These are phyloP conservation scores for Oscheius onirici DNA, from an alignment of 2,888 invertebrate genomes.

Conservation along the genomic window DNA sequence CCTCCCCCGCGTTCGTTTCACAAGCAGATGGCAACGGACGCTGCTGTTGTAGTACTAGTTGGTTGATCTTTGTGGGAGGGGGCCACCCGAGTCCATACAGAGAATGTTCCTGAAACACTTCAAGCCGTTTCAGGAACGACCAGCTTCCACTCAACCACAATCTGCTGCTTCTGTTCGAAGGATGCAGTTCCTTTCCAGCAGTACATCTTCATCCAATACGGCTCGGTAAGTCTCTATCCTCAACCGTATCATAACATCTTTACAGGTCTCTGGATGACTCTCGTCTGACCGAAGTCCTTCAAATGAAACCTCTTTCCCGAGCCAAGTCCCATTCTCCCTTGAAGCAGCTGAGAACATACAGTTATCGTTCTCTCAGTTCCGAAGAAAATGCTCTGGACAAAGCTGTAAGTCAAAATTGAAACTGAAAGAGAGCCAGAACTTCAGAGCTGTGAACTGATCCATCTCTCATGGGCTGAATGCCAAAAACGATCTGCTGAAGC, in stretches of 20 bases:
- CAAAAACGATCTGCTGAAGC: constrained; percentile 30
- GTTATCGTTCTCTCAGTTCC: constrained; percentile 49
- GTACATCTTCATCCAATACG: constrained; percentile 1
- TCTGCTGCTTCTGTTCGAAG: constrained; percentile 24
- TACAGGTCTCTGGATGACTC: constrained; percentile 46
- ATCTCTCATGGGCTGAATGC: constrained; percentile 43
- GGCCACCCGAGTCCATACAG: background rate
- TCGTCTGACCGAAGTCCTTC: constrained; percentile 39
- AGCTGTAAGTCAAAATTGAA: constrained; percentile 27
- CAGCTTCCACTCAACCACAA: constrained; percentile 14
- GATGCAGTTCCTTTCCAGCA: constrained; percentile 31
- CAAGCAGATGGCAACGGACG: too few species aligned
- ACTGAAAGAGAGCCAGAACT: background rate
- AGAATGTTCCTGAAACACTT: background rate
- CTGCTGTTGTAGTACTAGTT: too few species aligned
- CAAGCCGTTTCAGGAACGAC: constrained; percentile 24
- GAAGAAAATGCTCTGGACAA: constrained; percentile 57
- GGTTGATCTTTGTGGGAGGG: background rate
- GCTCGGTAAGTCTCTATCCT: constrained; percentile 4
- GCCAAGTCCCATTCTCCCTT: constrained; percentile 55
- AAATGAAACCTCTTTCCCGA: constrained; percentile 53
- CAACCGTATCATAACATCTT: background rate
- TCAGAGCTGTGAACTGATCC: constrained; percentile 44
- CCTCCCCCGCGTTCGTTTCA: too few species aligned
- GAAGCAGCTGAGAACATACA: constrained; percentile 61